Evolutionary conservation across 2,797 vertebrate species (phyloP), one percentile per base, ranked within the genome.

Genomic region (Gobionotothen gibberifrons): DNA sequence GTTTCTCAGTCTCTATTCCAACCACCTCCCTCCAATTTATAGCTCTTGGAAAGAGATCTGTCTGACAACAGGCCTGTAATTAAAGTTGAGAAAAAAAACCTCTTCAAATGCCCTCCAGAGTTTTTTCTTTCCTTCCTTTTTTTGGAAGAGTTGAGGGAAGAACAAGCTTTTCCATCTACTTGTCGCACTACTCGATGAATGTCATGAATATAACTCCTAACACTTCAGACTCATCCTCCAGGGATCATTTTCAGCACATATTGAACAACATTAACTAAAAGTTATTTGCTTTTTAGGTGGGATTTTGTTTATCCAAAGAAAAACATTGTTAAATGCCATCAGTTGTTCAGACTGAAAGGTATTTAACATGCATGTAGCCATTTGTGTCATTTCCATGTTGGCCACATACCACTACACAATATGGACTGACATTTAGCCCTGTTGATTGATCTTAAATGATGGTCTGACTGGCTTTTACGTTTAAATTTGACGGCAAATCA

Each of bases 11-110:
- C 85, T 92, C 79, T 73, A 70, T 89, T 87, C 81, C 85, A 93
- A 90, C 92, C 90, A 84, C 89, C 90, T 92, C 90, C 89, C 84
- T 93, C 86, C 87, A 91, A 90, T 93, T 93, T 93, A 90, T 85
- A 91, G 92, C 89, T 92, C 90, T 92, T 91, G 92, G 92, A 93
- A 87, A 88, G 74, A 90, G 92, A 95, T 94, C 91, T 89, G 87
- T 93, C 90, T 90, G 82, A 89, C 86, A 79, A 82, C 72, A 91
- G 88, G 92, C 88, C 91, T 94, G 92, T 95, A 94, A 95, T 95
- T 95, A 95, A 92, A 93, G 87, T 86, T 82, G 80, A 88, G 87
- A 53, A 36, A 9, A 36, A 36, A 36, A 81, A 74, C 3, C 55
- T 88, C 72, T 77, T 65, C 64, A 86, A 82, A 87, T 84, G 74